phyloP scores from a whole-genome alignment of 2,888 invertebrate genomes.

The Oligia fasciuncula region DNA sequence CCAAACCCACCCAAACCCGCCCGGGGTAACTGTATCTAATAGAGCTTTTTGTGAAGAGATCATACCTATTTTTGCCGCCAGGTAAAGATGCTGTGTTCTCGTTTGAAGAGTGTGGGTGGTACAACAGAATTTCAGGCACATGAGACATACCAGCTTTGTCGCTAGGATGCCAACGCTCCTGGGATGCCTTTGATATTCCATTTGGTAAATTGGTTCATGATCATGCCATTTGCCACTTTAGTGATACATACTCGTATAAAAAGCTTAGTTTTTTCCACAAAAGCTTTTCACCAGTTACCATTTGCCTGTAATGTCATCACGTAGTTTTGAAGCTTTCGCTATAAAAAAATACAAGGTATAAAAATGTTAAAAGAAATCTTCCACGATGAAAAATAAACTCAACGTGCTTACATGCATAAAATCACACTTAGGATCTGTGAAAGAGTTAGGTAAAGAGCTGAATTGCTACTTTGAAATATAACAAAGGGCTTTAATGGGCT shows the following conservation, averaged over 20 bases:
- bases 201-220: not conserved
- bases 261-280: not conserved
- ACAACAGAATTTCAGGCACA: not conserved
- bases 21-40: not conserved
- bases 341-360: not conserved
- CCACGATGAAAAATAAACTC: not conserved
- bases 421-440: conserved; percentile 19
- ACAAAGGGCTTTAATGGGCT: not conserved
- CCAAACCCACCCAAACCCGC: too few relatives aligned
- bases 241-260: not conserved
- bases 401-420: conserved; percentile 30
- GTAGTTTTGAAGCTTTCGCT: not conserved
- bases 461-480: conserved; percentile 33
- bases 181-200: not conserved
- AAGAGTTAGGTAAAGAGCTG: conserved; percentile 11
- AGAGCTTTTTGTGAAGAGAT: not conserved
- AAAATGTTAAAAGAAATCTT: not conserved
- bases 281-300: not conserved
- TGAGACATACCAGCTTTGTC: too few relatives aligned
- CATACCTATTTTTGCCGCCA: not conserved
- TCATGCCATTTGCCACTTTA: not conserved
- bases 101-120: not conserved
- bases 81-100: not conserved
- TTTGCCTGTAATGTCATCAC: conserved; percentile 2
- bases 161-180: not conserved